Conservation (phyloP, 92 coral and sea anemone genomes). For the Palythoa grandiflora region DNA sequence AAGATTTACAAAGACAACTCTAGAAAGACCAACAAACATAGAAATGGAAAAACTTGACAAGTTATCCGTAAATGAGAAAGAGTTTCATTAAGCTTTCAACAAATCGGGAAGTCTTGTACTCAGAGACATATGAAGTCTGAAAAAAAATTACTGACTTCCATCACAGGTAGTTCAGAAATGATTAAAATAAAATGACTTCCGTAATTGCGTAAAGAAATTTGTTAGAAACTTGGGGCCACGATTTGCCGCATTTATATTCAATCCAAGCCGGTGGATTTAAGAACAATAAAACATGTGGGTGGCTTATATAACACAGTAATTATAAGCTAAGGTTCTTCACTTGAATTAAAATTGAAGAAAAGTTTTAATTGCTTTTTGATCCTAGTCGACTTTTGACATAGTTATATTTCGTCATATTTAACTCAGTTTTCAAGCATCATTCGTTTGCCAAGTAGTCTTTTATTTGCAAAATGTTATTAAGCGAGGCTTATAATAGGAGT, state of each 20-base stretch:
- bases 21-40: not conserved
- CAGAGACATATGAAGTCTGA: no score
- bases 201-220: no score
- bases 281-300: constrained; percentile 25
- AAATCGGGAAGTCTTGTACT: not conserved
- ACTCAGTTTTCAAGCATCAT: not conserved
- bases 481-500: no score
- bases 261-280: constrained; percentile 6
- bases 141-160: no score
- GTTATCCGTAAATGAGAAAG: not conserved
- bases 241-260: not conserved
- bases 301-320: not conserved
- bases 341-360: not conserved
- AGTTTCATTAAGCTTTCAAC: not conserved
- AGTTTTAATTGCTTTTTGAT: not conserved
- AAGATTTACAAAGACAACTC: not conserved
- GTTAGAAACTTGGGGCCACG: not conserved
- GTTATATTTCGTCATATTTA: no score
- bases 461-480: not conserved
- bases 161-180: not conserved
- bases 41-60: not conserved
- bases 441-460: not conserved
- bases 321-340: not conserved
- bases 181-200: no score
- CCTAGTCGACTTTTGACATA: not conserved